Conservation (phyloP, 30 jellyfish, hydroid and myxozoan species). For the Rhopilema esculentum region DNA sequence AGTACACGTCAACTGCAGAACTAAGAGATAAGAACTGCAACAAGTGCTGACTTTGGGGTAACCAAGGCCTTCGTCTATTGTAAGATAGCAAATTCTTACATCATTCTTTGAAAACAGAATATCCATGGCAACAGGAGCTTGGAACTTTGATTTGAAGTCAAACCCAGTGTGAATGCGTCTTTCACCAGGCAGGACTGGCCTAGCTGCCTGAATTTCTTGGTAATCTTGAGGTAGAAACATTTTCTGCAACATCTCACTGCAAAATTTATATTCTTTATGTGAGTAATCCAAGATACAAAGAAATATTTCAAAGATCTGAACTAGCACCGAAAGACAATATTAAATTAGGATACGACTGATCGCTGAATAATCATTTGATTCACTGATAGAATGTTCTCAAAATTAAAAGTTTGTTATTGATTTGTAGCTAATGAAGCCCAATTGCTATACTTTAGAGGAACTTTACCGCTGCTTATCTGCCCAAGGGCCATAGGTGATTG, state of each 20-base stretch:
- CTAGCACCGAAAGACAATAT: not conserved
- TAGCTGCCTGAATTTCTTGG: conserved; percentile 87
- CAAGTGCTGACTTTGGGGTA: too few relatives aligned
- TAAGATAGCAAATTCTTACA: conserved; percentile 24
- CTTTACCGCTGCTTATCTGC: conserved; percentile 93
- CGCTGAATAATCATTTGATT: too few relatives aligned
- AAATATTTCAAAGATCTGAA: not conserved
- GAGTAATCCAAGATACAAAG: not conserved
- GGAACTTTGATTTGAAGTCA: conserved; percentile 78
- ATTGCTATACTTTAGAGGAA: too few relatives aligned
- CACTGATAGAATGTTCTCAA: too few relatives aligned
- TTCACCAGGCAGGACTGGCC: conserved; percentile 88
- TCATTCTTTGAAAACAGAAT: conserved; percentile 87
- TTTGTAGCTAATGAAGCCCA: too few relatives aligned
- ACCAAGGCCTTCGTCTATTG: not conserved
- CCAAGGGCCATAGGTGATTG: conserved; percentile 97
- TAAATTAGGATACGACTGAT: not conserved
- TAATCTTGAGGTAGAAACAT: conserved; percentile 83
- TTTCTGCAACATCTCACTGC: conserved; percentile 84
- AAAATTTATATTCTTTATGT: not conserved
- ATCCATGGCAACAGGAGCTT: conserved; percentile 76
- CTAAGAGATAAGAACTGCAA: too few relatives aligned
- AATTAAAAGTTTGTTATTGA: too few relatives aligned
- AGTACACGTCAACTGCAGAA: too few relatives aligned
- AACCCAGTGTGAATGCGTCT: conserved; percentile 92